Evolutionary conservation across 2,888 invertebrate genomes (phyloP).

Genomic region (Lochmaea capreae): DNA sequence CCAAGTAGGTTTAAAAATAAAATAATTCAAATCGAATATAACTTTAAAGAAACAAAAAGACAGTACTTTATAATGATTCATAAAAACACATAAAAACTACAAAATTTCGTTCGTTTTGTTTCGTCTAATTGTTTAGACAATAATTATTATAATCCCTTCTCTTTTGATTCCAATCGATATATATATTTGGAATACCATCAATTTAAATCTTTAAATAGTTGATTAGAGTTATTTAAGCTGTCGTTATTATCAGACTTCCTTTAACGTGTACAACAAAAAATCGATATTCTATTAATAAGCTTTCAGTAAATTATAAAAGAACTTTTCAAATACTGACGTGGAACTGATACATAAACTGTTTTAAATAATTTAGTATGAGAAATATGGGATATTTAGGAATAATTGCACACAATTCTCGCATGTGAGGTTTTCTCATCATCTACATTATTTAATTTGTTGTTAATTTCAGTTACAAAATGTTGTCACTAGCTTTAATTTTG

Average conservation of each 20-base stretch:
- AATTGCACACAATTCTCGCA: too few species aligned
- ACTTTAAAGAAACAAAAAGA: too few species aligned
- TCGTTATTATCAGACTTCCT: slow-evolving; percentile 21
- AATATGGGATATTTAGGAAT: neutral
- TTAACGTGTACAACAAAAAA: slow-evolving; percentile 4
- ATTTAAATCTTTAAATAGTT: slow-evolving; percentile 8
- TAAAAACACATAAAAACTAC: too few species aligned
- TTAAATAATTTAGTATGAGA: neutral
- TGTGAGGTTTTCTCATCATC: too few species aligned
- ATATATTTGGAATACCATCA: neutral
- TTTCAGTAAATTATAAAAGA: slow-evolving; percentile 33
- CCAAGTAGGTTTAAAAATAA: too few species aligned
- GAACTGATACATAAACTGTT: neutral
- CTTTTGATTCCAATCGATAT: neutral
- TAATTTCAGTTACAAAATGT: too few species aligned
- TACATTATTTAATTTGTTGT: too few species aligned
- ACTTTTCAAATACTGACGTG: slow-evolving; percentile 34
- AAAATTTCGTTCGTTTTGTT: too few species aligned
- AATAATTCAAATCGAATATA: too few species aligned
- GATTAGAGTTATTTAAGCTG: slow-evolving; percentile 16
- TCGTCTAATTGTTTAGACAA: too few species aligned
- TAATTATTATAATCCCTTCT: neutral
- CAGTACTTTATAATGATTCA: too few species aligned
- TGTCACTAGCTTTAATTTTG: too few species aligned
- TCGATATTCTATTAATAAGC: slow-evolving; percentile 38